A percentile compares a stretch with the other conserved stretches of the same genome.
Conservation (phyloP, 2,113 vertebrate genomes). For the Chaenogobius annularis region DNA sequence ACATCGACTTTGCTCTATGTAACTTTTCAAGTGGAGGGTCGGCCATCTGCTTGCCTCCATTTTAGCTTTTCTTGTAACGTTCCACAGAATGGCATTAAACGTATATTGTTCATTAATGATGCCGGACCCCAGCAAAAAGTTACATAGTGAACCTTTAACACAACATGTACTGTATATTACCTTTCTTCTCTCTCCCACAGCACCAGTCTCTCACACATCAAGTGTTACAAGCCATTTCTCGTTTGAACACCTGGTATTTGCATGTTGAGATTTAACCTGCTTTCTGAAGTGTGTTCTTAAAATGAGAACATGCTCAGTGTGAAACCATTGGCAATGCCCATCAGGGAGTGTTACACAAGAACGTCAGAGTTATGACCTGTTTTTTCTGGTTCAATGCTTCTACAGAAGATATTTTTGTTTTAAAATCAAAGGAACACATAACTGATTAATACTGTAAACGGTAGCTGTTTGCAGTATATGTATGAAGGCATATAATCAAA, state of each 20-base stretch:
- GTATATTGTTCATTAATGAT: no score
- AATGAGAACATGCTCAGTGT: conserved; percentile 23
- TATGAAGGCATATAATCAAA: background rate
- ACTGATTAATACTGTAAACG: background rate
- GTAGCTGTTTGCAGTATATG: background rate
- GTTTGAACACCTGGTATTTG: conserved; percentile 16
- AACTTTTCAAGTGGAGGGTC: no score
- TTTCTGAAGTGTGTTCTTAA: conserved; percentile 8
- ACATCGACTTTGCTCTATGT: no score
- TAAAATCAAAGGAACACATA: background rate
- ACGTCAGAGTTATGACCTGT: background rate
- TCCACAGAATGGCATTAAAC: no score
- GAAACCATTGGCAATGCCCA: background rate
- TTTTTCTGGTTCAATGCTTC: background rate
- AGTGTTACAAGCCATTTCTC: background rate
- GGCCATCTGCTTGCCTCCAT: no score
- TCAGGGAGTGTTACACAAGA: background rate
- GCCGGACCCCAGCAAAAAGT: no score
- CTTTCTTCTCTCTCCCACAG: background rate
- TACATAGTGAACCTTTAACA: no score
- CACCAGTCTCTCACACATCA: background rate
- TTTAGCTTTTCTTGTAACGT: no score
- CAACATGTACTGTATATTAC: no score
- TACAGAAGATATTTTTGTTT: background rate
- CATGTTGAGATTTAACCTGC: conserved; percentile 13